Base-by-base conservation (phyloP, 1,140 invertebrate species). In the Neodiprion fabricii region DNA sequence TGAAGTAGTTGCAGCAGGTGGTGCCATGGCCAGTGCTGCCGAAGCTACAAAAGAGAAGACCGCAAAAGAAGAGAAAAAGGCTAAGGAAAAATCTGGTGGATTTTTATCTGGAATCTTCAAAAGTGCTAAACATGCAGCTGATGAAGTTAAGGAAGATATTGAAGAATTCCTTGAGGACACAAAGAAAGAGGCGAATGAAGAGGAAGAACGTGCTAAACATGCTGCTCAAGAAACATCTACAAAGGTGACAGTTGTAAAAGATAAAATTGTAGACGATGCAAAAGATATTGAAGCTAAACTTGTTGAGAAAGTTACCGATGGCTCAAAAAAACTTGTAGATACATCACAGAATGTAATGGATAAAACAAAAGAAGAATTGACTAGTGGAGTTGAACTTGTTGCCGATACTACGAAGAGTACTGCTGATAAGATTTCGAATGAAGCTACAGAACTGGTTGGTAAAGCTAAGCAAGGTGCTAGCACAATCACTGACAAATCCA, bases 81-180 rank as follows among this genome's bases (percentile, higher is more conserved):
- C 75, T 0, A 85, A 85, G 17, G 85, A 85, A 0, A 87, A 85
- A 73, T 17, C 74, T 1, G 65, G 69, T 17, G 76, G 80, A 7
- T 79, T 84, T 14, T 70, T 84, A 0, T 80, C 82, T 0, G 82
- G 80, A 0, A 75, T 83, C 9, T 82, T 83, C 71, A 82, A 83
- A 17, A 77, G 80, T 2, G 76, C 75, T 0, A 84, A 84, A 70
- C 81, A 84, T n/a, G 11, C 78, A 7, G 76, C 73, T 3, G 80
- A 85, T n/a, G 79, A 80, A 50, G 66, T 79, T 8, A 69, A 73
- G 0, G 78, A 79, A 7, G 82, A 82, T 12, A 77, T 81, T 0
- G 79, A 80, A 48, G 81, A 84, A 21, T 82, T 84, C 4, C 14
- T 79, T 0, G 80, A 82, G 0, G 79, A 84, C 21, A 81, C 76